These are phyloP conservation scores for Dascyllus trimaculatus DNA, from an alignment of 2,113 vertebrate species.

Conservation along the genomic window DNA sequence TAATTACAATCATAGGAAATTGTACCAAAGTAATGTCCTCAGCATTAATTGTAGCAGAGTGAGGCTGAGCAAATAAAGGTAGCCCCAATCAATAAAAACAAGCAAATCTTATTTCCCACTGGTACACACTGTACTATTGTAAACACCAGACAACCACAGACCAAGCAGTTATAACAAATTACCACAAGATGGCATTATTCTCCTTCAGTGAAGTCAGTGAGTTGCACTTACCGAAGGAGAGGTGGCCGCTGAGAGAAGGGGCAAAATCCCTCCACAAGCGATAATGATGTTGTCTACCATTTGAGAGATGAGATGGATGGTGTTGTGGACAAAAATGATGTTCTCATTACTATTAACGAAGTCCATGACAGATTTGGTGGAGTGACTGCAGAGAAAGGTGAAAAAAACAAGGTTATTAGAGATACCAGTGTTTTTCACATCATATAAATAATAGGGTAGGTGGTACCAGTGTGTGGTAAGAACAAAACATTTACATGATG, in stretches of 20 bases:
- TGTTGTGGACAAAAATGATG: conserved; percentile 99
- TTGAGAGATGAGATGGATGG: conserved; percentile 99
- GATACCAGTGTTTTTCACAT: neutral
- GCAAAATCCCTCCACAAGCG: conserved; percentile 97
- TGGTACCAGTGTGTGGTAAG: neutral
- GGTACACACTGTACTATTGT: neutral
- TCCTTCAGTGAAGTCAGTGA: conserved; percentile 79
- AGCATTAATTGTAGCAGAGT: conserved; percentile 30
- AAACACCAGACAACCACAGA: neutral
- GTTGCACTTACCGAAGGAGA: conserved; percentile 93
- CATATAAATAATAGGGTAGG: neutral
- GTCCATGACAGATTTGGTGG: conserved; percentile 98
- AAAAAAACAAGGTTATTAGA: neutral
- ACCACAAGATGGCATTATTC: conserved; percentile 77
- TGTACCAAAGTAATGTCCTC: conserved; percentile 12
- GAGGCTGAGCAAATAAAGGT: conserved; percentile 28
- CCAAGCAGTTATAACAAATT: neutral
- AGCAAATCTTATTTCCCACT: conserved; percentile 24
- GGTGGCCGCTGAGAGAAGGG: conserved; percentile 97
- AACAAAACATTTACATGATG: neutral
- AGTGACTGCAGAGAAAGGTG: conserved; percentile 86
- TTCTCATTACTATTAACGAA: conserved; percentile 99
- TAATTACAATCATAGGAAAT: conserved; percentile 41
- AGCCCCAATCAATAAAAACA: conserved; percentile 19
- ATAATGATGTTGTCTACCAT: conserved; percentile 99